Conservation (phyloP, 2,797 vertebrate genomes). For the Alectoris magna region DNA sequence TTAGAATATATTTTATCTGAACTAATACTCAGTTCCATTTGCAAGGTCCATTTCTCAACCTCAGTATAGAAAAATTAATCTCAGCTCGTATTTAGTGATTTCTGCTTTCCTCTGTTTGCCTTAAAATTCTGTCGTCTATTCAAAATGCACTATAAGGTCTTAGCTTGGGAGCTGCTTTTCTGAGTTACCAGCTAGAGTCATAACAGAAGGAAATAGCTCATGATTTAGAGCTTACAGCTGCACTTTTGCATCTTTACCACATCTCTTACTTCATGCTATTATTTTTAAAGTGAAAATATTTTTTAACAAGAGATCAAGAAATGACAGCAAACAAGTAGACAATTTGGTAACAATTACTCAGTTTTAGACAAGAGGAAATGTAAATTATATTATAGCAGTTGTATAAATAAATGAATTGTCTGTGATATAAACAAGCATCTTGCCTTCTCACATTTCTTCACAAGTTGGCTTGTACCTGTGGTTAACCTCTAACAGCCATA, state of each 20-base stretch:
- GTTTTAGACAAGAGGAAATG: not conserved
- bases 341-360: not conserved
- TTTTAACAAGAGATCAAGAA: not conserved
- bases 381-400: not conserved
- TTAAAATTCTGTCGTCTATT: not conserved
- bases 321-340: not conserved
- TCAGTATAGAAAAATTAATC: not conserved
- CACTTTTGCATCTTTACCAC: not conserved
- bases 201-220: slow-evolving; percentile 5
- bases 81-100: not conserved
- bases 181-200: not conserved
- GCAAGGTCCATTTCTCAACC: not conserved
- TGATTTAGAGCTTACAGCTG: not conserved
- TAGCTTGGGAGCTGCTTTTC: slow-evolving; percentile 27
- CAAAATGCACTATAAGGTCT: not conserved
- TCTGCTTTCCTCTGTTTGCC: not conserved
- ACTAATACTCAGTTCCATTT: not conserved
- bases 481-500: not conserved
- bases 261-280: not conserved
- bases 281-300: not conserved
- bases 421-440: not conserved
- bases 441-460: not conserved
- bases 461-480: not conserved
- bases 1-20: not conserved
- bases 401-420: not conserved